These are phyloP conservation scores for Tinea trinotella DNA, from an alignment of 2,888 invertebrate species.

Conservation along the genomic window DNA sequence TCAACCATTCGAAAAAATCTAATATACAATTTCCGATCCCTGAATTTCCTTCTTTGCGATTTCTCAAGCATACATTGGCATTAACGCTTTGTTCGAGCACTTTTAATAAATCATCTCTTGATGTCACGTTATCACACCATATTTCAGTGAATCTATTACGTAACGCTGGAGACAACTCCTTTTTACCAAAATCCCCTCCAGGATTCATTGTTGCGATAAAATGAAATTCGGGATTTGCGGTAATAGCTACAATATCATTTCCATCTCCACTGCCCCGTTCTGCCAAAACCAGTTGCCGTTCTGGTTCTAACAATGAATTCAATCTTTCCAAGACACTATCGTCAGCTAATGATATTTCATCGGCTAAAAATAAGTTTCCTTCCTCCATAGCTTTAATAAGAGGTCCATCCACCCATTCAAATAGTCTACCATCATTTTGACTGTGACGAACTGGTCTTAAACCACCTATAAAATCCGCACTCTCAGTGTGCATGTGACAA, in stretches of 20 bases:
- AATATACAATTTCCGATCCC: conserved; percentile 81
- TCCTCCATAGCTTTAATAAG: conserved; percentile 90
- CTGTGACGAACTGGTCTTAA: conserved; percentile 88
- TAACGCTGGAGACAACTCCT: conserved; percentile 97
- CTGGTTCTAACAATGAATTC: conserved; percentile 96
- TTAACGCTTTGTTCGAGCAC: conserved; percentile 87
- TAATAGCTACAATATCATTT: conserved; percentile 72
- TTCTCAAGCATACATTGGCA: conserved; percentile 63
- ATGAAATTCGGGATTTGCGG: conserved; percentile 84
- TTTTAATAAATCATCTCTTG: conserved; percentile 79
- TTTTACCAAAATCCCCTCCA: conserved; percentile 99
- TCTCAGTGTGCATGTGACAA: conserved; percentile 99
- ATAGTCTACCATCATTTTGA: conserved; percentile 76
- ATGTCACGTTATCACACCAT: conserved; percentile 90
- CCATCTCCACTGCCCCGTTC: conserved; percentile 85
- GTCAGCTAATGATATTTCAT: conserved; percentile 99
- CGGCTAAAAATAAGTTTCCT: conserved; percentile 93
- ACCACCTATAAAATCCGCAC: conserved; percentile 97
- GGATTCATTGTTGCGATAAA: conserved; percentile 99
- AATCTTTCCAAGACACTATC: conserved; percentile 97
- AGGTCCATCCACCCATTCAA: conserved; percentile 99
- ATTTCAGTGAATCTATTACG: conserved; percentile 99
- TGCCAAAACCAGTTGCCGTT: conserved; percentile 89
- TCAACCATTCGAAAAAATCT: conserved; percentile 86
- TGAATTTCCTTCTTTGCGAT: conserved; percentile 65